phyloP scores from a whole-genome alignment of 2,888 invertebrate species.

The Aporophyla lueneburgensis region DNA sequence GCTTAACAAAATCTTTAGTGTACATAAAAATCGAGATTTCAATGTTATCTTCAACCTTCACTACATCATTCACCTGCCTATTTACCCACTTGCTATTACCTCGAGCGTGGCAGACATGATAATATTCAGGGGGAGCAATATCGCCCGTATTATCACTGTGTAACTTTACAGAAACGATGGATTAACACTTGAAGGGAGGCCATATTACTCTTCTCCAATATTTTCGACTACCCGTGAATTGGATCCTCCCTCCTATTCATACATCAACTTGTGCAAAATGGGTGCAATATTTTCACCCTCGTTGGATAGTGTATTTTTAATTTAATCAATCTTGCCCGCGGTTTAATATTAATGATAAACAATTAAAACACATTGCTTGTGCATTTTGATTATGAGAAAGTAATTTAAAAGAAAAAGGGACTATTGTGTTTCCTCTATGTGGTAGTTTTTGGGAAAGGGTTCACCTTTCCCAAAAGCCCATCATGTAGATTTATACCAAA shows the following conservation, averaged over 20 bases:
- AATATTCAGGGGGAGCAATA: slow-evolving; percentile 80
- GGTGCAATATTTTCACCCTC: slow-evolving; percentile 28
- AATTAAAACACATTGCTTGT: background rate
- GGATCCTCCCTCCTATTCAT: slow-evolving; percentile 24
- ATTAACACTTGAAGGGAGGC: slow-evolving; percentile 75
- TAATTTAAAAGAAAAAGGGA: background rate
- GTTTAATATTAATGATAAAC: background rate
- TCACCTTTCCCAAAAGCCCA: slow-evolving; percentile 29
- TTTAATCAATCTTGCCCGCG: slow-evolving; percentile 28
- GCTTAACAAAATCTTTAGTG: background rate
- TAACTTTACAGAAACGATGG: slow-evolving; percentile 76
- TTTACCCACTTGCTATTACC: slow-evolving; percentile 62
- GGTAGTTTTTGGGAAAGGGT: too few species aligned
- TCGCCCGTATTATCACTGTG: slow-evolving; percentile 75
- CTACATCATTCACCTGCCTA: slow-evolving; percentile 44
- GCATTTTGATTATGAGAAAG: background rate
- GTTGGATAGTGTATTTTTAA: slow-evolving; percentile 21
- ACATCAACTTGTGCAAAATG: slow-evolving; percentile 39
- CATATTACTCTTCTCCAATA: slow-evolving; percentile 77
- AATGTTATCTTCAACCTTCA: slow-evolving; percentile 42
- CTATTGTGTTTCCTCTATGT: slow-evolving; percentile 34
- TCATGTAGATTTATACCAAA: slow-evolving; percentile 22
- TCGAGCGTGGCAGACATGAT: slow-evolving; percentile 74
- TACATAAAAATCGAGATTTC: slow-evolving; percentile 1
- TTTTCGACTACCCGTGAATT: slow-evolving; percentile 41